Conservation (phyloP, 2,888 invertebrate species). For the Drosophila greeni region DNA sequence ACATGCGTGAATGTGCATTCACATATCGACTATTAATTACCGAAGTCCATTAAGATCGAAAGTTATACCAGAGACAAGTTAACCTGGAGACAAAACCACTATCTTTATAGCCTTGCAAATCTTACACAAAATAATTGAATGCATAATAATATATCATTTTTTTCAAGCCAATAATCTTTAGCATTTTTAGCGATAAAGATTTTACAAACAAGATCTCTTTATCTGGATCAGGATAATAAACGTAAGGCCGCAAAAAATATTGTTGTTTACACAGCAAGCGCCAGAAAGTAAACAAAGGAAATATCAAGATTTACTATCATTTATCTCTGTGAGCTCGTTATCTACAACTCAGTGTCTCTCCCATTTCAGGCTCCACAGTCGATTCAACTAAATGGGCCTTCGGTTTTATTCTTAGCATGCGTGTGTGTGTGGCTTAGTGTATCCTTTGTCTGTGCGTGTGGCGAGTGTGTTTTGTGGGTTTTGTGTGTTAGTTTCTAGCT, state of each 20-base stretch:
- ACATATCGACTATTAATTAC: conserved; percentile 1
- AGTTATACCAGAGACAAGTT: not conserved
- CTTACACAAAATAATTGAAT: not conserved
- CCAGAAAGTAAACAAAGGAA: not conserved
- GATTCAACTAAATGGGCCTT: conserved; percentile 4
- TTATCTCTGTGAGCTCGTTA: not conserved
- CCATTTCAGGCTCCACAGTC: not conserved
- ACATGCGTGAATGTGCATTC: conserved; percentile 12
- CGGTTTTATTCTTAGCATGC: conserved; percentile 15
- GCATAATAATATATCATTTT: too few relatives aligned
- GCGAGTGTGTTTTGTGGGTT: conserved; percentile 14
- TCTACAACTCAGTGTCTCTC: conserved; percentile 1
- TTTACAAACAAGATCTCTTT: not conserved
- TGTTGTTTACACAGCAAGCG: not conserved
- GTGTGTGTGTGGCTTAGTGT: conserved; percentile 3
- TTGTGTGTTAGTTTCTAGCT: conserved; percentile 5
- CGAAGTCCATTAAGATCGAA: conserved; percentile 6
- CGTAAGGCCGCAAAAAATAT: not conserved
- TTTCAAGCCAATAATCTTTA: too few relatives aligned
- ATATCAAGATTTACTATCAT: not conserved
- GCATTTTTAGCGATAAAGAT: too few relatives aligned
- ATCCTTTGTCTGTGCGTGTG: not conserved
- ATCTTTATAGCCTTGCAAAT: not conserved
- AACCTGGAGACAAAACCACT: not conserved
- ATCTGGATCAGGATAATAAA: not conserved